Conservation (phyloP, 2,797 vertebrate genomes). For the Glyptemys insculpta region DNA sequence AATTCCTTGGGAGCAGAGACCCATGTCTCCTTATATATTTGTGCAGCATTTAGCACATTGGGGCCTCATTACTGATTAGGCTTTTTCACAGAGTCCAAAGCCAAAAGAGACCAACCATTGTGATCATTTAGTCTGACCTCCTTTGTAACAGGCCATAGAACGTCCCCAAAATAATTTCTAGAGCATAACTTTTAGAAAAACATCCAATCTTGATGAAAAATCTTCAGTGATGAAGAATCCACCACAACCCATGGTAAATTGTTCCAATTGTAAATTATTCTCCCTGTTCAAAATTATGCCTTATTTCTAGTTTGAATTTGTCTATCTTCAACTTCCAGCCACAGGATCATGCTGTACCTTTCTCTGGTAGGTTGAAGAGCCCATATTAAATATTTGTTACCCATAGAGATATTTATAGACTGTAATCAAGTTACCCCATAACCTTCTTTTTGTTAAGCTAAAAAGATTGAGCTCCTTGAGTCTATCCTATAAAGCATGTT, state of each 20-base stretch:
- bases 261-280: background rate
- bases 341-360: background rate
- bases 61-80: fast-evolving
- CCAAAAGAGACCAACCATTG: background rate
- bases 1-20: background rate
- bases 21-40: background rate
- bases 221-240: background rate
- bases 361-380: background rate
- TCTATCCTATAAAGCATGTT: background rate
- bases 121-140: background rate
- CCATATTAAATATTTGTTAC: background rate
- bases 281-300: background rate
- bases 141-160: background rate
- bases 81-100: background rate
- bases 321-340: background rate
- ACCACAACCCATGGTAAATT: background rate
- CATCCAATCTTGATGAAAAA: background rate
- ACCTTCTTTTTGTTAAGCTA: background rate
- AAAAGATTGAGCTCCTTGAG: background rate
- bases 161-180: background rate
- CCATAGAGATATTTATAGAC: background rate
- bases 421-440: background rate
- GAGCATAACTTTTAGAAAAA: background rate
- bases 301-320: background rate
- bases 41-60: fast-evolving